These are phyloP conservation scores for Ceuthmochares aereus DNA, from an alignment of 2,113 vertebrate species.

Conservation along the genomic window DNA sequence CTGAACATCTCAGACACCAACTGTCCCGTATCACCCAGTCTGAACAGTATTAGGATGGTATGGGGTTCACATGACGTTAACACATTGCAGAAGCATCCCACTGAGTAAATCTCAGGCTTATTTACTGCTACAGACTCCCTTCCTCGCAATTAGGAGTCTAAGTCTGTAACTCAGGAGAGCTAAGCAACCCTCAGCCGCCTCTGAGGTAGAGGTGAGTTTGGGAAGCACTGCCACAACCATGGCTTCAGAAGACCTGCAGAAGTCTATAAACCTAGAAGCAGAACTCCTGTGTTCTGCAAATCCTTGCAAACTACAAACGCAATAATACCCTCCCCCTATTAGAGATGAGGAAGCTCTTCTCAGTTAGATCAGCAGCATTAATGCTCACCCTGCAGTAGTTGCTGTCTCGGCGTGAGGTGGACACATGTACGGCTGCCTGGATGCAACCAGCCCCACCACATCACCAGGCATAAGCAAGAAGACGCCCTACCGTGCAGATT, in stretches of 20 bases:
- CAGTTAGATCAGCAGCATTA: background rate
- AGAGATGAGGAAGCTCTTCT: background rate
- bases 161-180: accelerated
- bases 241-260: background rate
- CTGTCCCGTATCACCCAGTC: too few relatives aligned
- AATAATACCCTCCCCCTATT: background rate
- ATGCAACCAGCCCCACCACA: accelerated
- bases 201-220: background rate
- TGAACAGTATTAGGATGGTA: background rate
- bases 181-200: background rate
- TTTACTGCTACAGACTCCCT: background rate
- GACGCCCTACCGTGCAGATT: accelerated
- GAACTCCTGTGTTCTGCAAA: background rate
- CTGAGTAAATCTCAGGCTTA: accelerated
- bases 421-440: background rate
- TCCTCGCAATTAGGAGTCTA: background rate
- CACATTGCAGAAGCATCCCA: background rate
- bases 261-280: background rate
- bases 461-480: accelerated
- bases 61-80: background rate
- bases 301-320: background rate
- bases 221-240: background rate
- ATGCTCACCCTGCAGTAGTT: background rate
- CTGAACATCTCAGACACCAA: accelerated
- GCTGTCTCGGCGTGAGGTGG: background rate